Base-by-base conservation (phyloP, 2,888 invertebrate genomes). In the Cephus spinipes region DNA sequence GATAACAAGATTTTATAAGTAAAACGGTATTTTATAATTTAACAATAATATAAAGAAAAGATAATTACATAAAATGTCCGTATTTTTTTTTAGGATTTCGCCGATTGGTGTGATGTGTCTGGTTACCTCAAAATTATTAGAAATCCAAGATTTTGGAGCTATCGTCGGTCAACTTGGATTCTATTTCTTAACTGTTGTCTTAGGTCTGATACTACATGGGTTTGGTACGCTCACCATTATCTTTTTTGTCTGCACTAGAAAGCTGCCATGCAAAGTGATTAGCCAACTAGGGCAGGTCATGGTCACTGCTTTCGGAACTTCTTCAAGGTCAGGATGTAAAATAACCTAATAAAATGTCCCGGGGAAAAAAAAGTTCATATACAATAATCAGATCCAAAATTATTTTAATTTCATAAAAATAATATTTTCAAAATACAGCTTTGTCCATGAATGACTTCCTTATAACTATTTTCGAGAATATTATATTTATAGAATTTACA, bases 301-400 rank as follows among this genome's bases (percentile, higher is more conserved):
- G 81, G 94, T 94, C 11, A 96, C 96, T 1, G 96, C 95, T 31
- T 96, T 96, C 88, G 96, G 95, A 82, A 96, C 96, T n/a, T 94
- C 95, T 31, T 95, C 95, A 34, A 95, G 96, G 94, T 94, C 91
- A 84, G 77, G 31, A 69, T 30, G 3, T 2, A 36, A 12, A 36
- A 4, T 36, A 36, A 36, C 3, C 12, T 36, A 34, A 34, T 34
- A 34, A 9, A 34, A 34, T 34, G 34, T 34, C 11, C 34, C 34
- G 34, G 11, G 34, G 11, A 34, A 34, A 34, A 34, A 9, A 34
- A 34, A 9, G 34, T 9, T 34, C 11, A 9, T 33, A 33, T 12
- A n/a, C n/a, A n/a, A 36, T 36, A 12, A 36, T 36, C 36, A 36
- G 36, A 36, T n/a, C n/a, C n/a, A n/a, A n/a, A n/a, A n/a, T n/a